Conservation (phyloP, 2,113 vertebrate genomes). For the Grammomys dolichurus region DNA sequence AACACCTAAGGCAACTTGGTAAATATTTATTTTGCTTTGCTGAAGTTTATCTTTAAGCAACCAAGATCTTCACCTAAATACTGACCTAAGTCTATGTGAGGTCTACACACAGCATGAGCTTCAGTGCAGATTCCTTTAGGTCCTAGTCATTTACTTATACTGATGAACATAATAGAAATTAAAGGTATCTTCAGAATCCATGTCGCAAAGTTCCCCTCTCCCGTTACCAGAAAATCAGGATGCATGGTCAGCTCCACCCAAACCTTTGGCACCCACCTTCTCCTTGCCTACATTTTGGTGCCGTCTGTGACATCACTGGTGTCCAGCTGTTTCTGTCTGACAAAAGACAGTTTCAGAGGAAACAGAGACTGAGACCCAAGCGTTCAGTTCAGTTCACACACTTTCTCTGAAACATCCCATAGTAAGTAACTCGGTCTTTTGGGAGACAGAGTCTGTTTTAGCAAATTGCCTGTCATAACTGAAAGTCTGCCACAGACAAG, state of each 20-base stretch:
- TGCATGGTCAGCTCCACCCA: background rate
- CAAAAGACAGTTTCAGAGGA: constrained; percentile 13
- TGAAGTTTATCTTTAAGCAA: constrained; percentile 57
- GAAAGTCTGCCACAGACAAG: background rate
- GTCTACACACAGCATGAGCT: background rate
- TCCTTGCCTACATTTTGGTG: background rate
- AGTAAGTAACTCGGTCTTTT: background rate
- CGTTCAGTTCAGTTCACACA: background rate
- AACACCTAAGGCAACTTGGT: constrained; percentile 16
- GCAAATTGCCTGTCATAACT: background rate
- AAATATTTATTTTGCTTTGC: constrained; percentile 18
- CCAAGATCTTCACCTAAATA: no score
- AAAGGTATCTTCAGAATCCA: background rate
- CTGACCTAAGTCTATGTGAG: background rate
- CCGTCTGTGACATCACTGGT: background rate
- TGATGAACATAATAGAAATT: background rate
- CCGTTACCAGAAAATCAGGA: background rate
- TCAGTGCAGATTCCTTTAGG: background rate
- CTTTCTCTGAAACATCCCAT: background rate
- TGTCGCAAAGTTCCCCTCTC: background rate
- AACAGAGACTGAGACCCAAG: background rate
- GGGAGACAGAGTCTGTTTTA: background rate
- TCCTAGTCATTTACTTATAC: background rate
- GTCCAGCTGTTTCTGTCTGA: background rate
- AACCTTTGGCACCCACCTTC: background rate